Percentiles rank a stretch among this genome's conserved stretches.
phyloP scores from a whole-genome alignment of 2,797 vertebrate genomes.

The Menidia menidia region DNA sequence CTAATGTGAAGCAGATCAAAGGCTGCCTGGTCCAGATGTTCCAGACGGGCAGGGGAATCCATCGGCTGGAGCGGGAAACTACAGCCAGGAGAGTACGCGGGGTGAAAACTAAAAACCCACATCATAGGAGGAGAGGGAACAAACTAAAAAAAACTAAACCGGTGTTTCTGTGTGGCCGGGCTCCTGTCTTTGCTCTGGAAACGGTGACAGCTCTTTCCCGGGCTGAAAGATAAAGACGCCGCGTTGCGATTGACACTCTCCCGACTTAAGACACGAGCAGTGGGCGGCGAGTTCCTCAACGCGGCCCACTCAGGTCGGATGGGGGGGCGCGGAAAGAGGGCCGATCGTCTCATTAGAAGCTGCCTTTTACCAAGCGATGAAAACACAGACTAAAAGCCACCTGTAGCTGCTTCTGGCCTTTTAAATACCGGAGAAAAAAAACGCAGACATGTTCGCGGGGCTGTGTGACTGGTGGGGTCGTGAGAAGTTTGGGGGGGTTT shows the following conservation, averaged over 20 bases:
- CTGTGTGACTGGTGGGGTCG: conserved; percentile 18
- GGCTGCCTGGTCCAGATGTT: conserved; percentile 66
- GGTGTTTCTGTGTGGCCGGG: neutral
- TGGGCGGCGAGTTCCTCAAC: neutral
- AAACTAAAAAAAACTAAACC: conserved; percentile 9
- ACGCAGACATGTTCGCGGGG: conserved; percentile 21
- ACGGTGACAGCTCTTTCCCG: neutral
- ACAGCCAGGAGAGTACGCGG: conserved; percentile 1
- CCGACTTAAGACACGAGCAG: neutral
- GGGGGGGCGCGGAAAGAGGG: no score
- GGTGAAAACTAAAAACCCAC: conserved; percentile 37
- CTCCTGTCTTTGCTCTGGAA: conserved; percentile 8
- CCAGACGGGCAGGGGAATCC: conserved; percentile 33
- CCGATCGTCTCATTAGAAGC: conserved; percentile 1
- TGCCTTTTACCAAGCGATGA: conserved; percentile 2
- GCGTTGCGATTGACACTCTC: neutral
- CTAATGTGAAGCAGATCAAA: conserved; percentile 63
- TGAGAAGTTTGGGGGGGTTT: conserved; percentile 23
- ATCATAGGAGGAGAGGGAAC: no score
- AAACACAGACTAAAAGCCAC: conserved; percentile 14
- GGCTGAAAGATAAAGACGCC: neutral
- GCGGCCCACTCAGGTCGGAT: neutral
- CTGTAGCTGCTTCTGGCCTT: neutral
- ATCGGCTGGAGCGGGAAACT: conserved; percentile 11
- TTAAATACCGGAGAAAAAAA: neutral